Evolutionary conservation across 2,888 invertebrate species (phyloP).

Genomic region (Eretmocerus hayati): DNA sequence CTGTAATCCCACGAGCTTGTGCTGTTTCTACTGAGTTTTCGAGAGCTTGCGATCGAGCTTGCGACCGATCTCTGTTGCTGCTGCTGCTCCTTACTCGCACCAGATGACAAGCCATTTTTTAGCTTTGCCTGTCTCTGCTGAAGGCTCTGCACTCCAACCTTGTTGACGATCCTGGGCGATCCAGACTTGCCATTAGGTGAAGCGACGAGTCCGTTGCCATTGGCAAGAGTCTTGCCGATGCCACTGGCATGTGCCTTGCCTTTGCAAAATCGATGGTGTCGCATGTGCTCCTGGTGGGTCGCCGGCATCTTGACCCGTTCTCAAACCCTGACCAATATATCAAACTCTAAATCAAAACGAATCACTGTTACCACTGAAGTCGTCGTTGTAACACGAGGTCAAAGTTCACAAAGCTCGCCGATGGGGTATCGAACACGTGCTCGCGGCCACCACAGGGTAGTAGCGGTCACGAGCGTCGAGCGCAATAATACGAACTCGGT

Average conservation of each 20-base stretch:
- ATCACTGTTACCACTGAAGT: too few species aligned
- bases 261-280: constrained; percentile 66
- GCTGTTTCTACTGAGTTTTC: constrained; percentile 55
- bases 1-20: constrained; percentile 62
- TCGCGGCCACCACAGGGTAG: too few species aligned
- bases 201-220: constrained; percentile 64
- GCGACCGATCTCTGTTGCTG: too few species aligned
- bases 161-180: constrained; percentile 16
- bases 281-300: constrained; percentile 51
- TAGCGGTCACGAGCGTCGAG: background rate
- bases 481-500: background rate
- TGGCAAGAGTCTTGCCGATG: constrained; percentile 54
- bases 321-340: too few species aligned
- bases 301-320: constrained; percentile 42
- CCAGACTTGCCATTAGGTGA: constrained; percentile 22
- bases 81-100: constrained; percentile 33
- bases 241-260: constrained; percentile 73
- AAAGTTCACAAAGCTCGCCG: too few species aligned
- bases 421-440: too few species aligned
- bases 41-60: too few species aligned
- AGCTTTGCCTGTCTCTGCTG: background rate
- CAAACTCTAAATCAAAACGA: too few species aligned
- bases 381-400: too few species aligned
- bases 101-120: constrained; percentile 23
- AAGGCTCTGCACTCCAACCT: constrained; percentile 40